Evolutionary conservation across 2,888 invertebrate species (phyloP).

Genomic region (Gibbula magus): DNA sequence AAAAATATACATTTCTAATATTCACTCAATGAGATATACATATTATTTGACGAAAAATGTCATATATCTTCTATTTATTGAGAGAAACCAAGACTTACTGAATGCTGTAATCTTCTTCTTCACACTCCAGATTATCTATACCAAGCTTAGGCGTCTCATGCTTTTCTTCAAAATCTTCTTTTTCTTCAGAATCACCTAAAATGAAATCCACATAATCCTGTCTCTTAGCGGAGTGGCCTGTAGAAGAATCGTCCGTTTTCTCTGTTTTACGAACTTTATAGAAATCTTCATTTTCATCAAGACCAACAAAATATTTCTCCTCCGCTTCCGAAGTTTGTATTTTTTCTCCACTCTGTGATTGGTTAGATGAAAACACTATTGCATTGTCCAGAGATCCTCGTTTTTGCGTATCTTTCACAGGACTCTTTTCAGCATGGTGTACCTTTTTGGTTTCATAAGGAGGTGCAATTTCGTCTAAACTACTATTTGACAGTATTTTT

Average conservation of each 20-base stretch:
- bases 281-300: conserved; percentile 12
- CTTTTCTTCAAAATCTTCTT: background rate
- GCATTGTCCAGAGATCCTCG: background rate
- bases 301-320: conserved; percentile 9
- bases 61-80: too few relatives aligned
- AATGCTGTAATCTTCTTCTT: conserved; percentile 29
- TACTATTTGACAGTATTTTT: background rate
- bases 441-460: background rate
- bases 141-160: background rate
- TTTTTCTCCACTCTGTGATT: too few relatives aligned
- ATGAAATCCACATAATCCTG: conserved; percentile 27
- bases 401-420: background rate
- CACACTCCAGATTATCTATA: background rate
- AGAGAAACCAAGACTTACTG: background rate
- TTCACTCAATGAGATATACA: too few relatives aligned
- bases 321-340: background rate
- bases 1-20: too few relatives aligned
- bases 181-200: conserved; percentile 6
- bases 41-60: too few relatives aligned
- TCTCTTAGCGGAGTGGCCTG: background rate
- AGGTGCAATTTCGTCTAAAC: background rate
- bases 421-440: background rate
- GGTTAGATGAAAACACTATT: background rate
- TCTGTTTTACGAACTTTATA: background rate
- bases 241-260: background rate